phyloP scores from a whole-genome alignment of 2,113 vertebrate species.

The Spea bombifrons region DNA sequence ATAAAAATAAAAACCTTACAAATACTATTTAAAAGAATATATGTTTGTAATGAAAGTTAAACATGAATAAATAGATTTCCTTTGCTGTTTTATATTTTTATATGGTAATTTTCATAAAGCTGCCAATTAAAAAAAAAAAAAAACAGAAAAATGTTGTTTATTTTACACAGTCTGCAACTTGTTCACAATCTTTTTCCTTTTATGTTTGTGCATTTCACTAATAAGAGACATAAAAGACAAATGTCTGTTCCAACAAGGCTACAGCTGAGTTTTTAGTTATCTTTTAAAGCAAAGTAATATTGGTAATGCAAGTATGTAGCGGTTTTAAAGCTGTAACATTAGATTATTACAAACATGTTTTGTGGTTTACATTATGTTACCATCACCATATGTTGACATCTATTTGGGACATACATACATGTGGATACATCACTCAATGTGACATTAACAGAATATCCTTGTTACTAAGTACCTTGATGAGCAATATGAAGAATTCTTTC shows the following conservation, averaged over 20 bases:
- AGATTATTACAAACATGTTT: no score
- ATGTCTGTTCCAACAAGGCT: not conserved
- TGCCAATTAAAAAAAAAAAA: not conserved
- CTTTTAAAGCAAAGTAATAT: not conserved
- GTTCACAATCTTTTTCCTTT: not conserved
- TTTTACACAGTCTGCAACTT: not conserved
- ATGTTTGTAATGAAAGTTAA: slow-evolving; percentile 16
- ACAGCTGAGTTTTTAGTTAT: not conserved
- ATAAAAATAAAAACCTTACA: slow-evolving; percentile 30
- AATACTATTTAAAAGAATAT: slow-evolving; percentile 49
- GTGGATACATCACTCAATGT: not conserved
- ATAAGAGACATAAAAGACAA: not conserved
- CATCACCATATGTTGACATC: no score
- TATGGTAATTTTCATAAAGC: not conserved
- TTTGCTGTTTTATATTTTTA: not conserved
- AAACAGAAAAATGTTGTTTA: not conserved
- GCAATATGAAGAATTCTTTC: no score
- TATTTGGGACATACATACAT: not conserved
- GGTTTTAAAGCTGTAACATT: no score
- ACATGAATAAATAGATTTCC: slow-evolving; percentile 13
- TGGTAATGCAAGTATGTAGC: not conserved
- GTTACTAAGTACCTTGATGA: not conserved
- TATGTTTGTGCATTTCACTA: not conserved
- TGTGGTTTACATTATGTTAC: not conserved
- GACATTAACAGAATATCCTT: slow-evolving; percentile 2